Percentiles rank a stretch among this genome's conserved stretches.
Conservation (phyloP, 1,140 invertebrate genomes). For the Tigriopus japonicus region DNA sequence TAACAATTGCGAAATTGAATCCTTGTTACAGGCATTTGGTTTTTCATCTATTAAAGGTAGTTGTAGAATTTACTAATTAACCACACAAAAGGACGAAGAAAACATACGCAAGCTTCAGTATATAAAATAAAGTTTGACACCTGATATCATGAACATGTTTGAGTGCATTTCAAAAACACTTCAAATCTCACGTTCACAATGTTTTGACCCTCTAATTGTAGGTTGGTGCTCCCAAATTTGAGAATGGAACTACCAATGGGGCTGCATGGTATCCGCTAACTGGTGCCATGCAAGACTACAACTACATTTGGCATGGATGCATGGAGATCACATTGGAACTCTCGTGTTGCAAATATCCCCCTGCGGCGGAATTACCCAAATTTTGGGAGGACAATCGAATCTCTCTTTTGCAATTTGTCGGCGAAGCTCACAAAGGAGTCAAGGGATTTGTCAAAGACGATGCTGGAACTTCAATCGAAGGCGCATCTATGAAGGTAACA, state of each 20-base stretch:
- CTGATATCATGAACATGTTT: no score
- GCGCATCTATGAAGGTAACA: conserved; percentile 53
- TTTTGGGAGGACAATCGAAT: conserved; percentile 91
- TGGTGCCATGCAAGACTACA: conserved; percentile 75
- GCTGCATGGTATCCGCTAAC: conserved; percentile 79
- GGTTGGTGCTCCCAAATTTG: conserved; percentile 41
- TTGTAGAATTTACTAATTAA: no score
- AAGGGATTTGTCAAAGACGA: conserved; percentile 65
- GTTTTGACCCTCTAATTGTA: not conserved
- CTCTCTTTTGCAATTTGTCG: conserved; percentile 64
- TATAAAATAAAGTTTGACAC: no score
- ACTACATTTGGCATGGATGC: conserved; percentile 91
- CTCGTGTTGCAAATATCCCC: conserved; percentile 90
- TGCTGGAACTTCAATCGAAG: conserved; percentile 55
- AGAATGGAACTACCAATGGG: conserved; percentile 73
- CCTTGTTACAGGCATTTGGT: no score
- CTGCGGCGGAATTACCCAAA: conserved; percentile 53
- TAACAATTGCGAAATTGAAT: no score
- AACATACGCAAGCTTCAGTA: no score
- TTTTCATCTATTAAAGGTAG: no score
- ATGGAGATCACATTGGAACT: conserved; percentile 97
- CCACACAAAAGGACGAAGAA: no score
- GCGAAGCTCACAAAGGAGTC: conserved; percentile 60
- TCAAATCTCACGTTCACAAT: no score
- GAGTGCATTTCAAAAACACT: no score